These are phyloP conservation scores for Ispidina picta DNA, from an alignment of 2,797 vertebrate species.

Conservation along the genomic window DNA sequence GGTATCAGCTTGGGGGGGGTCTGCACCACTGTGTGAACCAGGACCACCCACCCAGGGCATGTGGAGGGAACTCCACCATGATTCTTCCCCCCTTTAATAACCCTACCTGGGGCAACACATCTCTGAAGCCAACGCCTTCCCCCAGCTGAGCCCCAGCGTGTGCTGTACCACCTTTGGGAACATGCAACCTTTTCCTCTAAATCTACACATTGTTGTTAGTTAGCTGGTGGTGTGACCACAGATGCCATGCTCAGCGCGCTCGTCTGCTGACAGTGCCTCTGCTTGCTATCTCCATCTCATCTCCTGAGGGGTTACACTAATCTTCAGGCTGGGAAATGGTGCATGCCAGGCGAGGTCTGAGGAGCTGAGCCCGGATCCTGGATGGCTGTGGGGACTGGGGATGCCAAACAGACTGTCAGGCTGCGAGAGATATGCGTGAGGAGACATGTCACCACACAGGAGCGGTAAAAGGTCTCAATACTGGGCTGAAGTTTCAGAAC, in stretches of 20 bases:
- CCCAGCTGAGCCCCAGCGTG: not conserved
- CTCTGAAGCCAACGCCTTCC: not conserved
- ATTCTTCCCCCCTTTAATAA: not conserved
- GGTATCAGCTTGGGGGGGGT: not conserved
- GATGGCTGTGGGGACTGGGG: not conserved
- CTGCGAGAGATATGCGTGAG: fast-evolving
- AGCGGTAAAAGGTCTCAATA: not conserved
- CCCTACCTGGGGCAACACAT: not conserved
- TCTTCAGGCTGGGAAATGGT: not conserved
- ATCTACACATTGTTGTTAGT: not conserved
- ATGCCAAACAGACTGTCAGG: not conserved
- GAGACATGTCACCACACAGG: not conserved
- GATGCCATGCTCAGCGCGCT: not conserved
- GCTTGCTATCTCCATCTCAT: not conserved
- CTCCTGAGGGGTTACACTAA: not conserved
- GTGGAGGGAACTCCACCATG: fast-evolving
- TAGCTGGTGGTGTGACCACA: not conserved
- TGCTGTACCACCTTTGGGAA: not conserved
- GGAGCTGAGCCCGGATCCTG: not conserved
- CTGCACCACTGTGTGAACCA: fast-evolving
- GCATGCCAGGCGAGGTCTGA: not conserved
- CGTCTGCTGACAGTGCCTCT: not conserved
- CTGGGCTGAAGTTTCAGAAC: not conserved
- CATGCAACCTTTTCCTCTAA: not conserved
- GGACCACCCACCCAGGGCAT: not conserved